Evolutionary conservation across 1,140 invertebrate genomes (phyloP).

Genomic region (Brachionus rotundiformis): DNA sequence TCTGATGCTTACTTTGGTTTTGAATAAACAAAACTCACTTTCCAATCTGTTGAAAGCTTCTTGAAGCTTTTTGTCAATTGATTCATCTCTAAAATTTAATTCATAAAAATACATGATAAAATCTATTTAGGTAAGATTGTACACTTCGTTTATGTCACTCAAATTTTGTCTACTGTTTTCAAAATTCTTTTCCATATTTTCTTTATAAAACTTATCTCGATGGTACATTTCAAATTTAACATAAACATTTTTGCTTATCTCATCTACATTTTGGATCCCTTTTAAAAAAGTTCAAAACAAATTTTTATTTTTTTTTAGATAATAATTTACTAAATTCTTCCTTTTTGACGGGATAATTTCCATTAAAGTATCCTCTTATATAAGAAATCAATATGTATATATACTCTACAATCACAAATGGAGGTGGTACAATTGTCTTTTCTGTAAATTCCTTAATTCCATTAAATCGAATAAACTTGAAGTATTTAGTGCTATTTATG

Average conservation of each 20-base stretch:
- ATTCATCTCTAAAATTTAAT: not conserved
- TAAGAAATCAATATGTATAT: not conserved
- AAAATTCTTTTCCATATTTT: not conserved
- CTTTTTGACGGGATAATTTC: constrained; percentile 10
- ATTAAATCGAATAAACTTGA: constrained; percentile 13
- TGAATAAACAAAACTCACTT: not conserved
- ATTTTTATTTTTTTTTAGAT: not conserved
- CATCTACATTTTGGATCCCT: constrained; percentile 21
- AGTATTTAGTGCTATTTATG: constrained; percentile 41
- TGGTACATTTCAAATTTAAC: constrained; percentile 51
- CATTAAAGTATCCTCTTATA: constrained; percentile 25
- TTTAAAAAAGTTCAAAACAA: not conserved
- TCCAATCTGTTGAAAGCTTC: not conserved
- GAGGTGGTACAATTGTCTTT: constrained; percentile 33
- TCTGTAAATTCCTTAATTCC: constrained; percentile 44
- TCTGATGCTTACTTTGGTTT: not conserved
- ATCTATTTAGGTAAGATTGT: not conserved
- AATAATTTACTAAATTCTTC: constrained; percentile 18
- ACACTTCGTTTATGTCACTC: not conserved
- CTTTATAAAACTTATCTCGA: constrained; percentile 17
- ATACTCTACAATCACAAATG: constrained; percentile 43
- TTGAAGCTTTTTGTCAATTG: not conserved
- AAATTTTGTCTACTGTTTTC: not conserved
- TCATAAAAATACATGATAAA: not conserved
- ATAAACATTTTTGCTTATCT: constrained; percentile 23